These are phyloP conservation scores for Gymnothorax reevesii DNA, from an alignment of 2,797 vertebrate genomes.

Conservation along the genomic window DNA sequence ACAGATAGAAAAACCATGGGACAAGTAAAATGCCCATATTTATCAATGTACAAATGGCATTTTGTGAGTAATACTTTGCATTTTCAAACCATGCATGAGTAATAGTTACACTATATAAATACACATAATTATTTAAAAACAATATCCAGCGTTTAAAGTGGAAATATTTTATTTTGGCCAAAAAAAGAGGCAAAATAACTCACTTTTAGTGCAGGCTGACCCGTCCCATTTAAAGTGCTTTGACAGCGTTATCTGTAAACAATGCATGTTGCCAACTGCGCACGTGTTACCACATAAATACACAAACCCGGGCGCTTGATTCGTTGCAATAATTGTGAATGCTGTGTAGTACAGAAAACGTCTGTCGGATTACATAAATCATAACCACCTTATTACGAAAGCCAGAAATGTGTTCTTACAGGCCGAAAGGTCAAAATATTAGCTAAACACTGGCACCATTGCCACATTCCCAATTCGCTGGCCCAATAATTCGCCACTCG, in stretches of 20 bases:
- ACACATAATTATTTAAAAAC: background rate
- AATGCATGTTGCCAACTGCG: constrained; percentile 3
- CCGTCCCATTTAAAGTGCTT: background rate
- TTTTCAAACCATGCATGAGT: background rate
- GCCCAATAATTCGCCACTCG: background rate
- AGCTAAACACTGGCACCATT: background rate
- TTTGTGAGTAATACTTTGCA: background rate
- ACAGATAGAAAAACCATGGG: background rate
- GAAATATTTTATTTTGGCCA: background rate
- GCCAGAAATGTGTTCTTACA: background rate
- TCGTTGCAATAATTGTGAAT: background rate
- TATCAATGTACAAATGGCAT: background rate
- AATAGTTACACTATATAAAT: background rate
- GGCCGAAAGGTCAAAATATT: background rate
- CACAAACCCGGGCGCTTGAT: background rate
- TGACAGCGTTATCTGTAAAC: constrained; percentile 33
- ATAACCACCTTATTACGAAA: no score
- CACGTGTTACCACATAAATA: constrained; percentile 25
- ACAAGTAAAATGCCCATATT: background rate
- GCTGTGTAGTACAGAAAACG: background rate
- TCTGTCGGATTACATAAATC: no score
- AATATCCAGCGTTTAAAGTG: background rate
- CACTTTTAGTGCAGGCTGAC: background rate
- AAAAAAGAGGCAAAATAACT: background rate
- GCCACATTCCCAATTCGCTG: constrained; percentile 8